phyloP scores from a whole-genome alignment of 2,888 invertebrate genomes.

The Octonoba sinensis region DNA sequence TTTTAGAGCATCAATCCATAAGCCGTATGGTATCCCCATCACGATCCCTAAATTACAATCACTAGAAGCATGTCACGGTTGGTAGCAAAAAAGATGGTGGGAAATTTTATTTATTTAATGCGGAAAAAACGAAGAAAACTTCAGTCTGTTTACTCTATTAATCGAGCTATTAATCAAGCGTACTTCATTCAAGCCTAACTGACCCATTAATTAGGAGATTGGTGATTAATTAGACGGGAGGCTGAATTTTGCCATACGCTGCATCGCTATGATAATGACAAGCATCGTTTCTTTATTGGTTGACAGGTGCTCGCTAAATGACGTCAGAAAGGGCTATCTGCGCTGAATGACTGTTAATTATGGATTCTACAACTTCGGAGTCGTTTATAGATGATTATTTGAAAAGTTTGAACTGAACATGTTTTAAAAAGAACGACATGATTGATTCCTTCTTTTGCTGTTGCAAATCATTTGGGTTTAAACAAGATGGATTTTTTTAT shows the following conservation, averaged over 20 bases:
- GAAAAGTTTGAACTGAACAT: no score
- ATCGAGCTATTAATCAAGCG: constrained; percentile 26
- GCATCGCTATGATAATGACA: not conserved
- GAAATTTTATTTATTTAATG: constrained; percentile 7
- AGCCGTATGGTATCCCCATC: constrained; percentile 4
- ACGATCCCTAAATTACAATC: constrained; percentile 16
- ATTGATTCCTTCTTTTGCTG: no score
- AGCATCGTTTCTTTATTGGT: not conserved
- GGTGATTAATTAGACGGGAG: not conserved
- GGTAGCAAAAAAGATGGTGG: not conserved
- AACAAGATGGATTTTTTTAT: no score
- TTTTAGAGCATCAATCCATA: not conserved
- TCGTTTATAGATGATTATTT: no score
- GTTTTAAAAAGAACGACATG: no score
- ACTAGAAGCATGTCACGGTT: not conserved
- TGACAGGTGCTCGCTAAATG: not conserved
- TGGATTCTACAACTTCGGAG: no score
- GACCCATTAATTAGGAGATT: not conserved
- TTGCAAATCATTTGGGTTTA: no score
- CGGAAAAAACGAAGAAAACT: constrained; percentile 1
- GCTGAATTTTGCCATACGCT: not conserved
- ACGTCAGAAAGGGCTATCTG: no score
- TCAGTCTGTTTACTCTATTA: constrained; percentile 15
- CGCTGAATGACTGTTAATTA: no score
- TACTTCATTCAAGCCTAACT: constrained; percentile 1